Evolutionary conservation across 2,797 vertebrate genomes (phyloP).

Genomic region (Sebastes aleutianus): DNA sequence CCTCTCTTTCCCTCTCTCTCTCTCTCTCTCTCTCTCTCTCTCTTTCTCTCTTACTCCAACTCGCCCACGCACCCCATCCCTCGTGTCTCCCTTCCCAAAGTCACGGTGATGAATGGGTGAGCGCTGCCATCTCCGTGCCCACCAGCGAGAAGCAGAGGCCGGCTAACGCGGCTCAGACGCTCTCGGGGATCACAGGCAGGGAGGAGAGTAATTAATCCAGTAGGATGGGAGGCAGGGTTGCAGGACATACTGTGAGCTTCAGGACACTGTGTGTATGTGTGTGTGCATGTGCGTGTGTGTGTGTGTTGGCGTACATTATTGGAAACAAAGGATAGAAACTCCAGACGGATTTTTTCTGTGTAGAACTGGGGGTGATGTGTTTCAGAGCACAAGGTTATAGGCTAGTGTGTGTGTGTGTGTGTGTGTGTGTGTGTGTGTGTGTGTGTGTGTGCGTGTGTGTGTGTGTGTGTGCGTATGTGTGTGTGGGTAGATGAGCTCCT

Average conservation of each 20-base stretch:
- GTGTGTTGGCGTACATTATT: conserved; percentile 11
- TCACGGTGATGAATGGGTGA: conserved; percentile 83
- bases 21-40: not conserved
- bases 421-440: too few relatives aligned
- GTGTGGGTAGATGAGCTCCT: conserved; percentile 75
- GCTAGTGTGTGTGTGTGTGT: not conserved
- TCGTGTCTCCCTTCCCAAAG: conserved; percentile 64
- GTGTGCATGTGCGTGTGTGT: not conserved
- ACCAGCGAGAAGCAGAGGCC: conserved; percentile 77
- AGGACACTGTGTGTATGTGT: conserved; percentile 26
- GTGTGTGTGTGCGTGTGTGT: not conserved
- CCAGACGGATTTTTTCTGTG: conserved; percentile 32
- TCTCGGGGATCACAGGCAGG: conserved; percentile 76
- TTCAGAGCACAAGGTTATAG: conserved; percentile 63
- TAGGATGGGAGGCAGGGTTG: conserved; percentile 68
- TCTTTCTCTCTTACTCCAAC: conserved; percentile 13
- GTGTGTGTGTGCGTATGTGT: not conserved
- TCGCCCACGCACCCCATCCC: conserved; percentile 47
- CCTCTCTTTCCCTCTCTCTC: not conserved
- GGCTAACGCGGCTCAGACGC: conserved; percentile 73
- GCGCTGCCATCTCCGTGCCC: conserved; percentile 76
- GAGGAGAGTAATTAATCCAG: conserved; percentile 86
- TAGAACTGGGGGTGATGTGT: conserved; percentile 47
- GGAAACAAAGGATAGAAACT: conserved; percentile 38
- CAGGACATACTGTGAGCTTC: conserved; percentile 59